A percentile compares a stretch with the other conserved stretches of the same genome.
These are phyloP conservation scores for Chlorops oryzae DNA, from an alignment of 1,140 invertebrate species.

Conservation along the genomic window DNA sequence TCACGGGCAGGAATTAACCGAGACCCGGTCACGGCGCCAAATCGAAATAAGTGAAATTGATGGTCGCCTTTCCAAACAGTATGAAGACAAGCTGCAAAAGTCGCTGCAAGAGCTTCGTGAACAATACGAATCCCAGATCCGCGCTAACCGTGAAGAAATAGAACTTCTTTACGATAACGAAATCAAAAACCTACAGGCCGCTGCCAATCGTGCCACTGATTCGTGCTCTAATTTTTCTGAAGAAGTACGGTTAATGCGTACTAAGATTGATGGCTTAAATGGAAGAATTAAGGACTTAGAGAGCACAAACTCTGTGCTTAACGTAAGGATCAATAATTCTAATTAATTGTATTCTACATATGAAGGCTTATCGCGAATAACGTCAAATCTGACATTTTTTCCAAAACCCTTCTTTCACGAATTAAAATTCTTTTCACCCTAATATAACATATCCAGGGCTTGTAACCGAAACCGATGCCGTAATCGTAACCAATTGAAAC, in stretches of 20 bases:
- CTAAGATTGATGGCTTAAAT: slow-evolving; percentile 68
- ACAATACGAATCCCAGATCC: slow-evolving; percentile 87
- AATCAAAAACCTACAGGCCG: slow-evolving; percentile 60
- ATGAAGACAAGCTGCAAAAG: slow-evolving; percentile 87
- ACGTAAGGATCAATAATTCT: slow-evolving; percentile 44
- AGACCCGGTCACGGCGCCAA: slow-evolving; percentile 75
- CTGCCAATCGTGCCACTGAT: slow-evolving; percentile 60
- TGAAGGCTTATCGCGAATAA: too few relatives aligned
- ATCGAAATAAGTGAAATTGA: slow-evolving; percentile 69
- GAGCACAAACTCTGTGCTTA: slow-evolving; percentile 59
- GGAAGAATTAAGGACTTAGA: slow-evolving; percentile 70
- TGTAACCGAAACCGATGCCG: too few relatives aligned
- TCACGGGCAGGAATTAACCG: slow-evolving; percentile 78
- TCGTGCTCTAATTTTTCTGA: slow-evolving; percentile 65
- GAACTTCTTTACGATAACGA: slow-evolving; percentile 80
- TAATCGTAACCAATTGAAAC: too few relatives aligned
- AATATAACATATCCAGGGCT: too few relatives aligned
- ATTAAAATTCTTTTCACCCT: too few relatives aligned
- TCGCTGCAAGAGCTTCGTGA: slow-evolving; percentile 87
- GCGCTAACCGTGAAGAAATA: slow-evolving; percentile 79
- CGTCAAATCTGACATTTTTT: too few relatives aligned
- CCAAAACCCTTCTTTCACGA: too few relatives aligned
- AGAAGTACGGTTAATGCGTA: slow-evolving; percentile 67
- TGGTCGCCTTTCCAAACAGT: slow-evolving; percentile 83
- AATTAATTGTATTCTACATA: neutral